These are phyloP conservation scores for Aromia moschata DNA, from an alignment of 2,888 invertebrate species.

Conservation along the genomic window DNA sequence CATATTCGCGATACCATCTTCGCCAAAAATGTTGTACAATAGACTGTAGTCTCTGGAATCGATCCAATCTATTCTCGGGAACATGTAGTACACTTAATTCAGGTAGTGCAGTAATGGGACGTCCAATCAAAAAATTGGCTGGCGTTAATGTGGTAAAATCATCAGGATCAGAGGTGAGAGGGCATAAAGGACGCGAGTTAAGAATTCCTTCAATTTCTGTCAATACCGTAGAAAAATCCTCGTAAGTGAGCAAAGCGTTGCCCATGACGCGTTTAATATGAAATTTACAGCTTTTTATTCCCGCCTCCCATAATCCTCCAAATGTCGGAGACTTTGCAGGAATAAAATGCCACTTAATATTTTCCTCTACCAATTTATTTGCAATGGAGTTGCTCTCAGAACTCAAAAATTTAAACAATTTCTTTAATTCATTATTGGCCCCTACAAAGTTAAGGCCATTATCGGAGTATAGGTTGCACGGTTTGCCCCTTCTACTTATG, in stretches of 20 bases:
- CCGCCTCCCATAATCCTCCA: constrained; percentile 42
- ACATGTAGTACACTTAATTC: background rate
- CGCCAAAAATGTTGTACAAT: constrained; percentile 2
- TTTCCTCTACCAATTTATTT: constrained; percentile 17
- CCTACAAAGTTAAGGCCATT: constrained; percentile 43
- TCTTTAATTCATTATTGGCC: constrained; percentile 31
- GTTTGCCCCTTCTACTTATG: constrained; percentile 36
- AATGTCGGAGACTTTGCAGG: constrained; percentile 40
- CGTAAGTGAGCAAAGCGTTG: background rate
- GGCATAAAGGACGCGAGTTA: background rate
- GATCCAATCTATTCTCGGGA: background rate
- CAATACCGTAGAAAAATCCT: background rate
- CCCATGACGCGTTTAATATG: background rate
- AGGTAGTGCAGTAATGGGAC: background rate
- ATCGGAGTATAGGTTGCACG: constrained; percentile 36
- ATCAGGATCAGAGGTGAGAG: background rate
- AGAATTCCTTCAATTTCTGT: background rate
- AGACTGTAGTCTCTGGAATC: background rate
- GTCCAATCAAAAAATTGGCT: background rate
- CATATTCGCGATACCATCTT: background rate
- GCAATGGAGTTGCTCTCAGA: constrained; percentile 8
- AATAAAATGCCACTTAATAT: constrained; percentile 41
- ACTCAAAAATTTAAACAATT: constrained; percentile 23
- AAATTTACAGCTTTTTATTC: background rate
- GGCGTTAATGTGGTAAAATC: background rate